Evolutionary conservation across 64 coral and sea anemone species (phyloP), one percentile per base, ranked within the genome.

Genomic region (Stichodactyla helianthus): DNA sequence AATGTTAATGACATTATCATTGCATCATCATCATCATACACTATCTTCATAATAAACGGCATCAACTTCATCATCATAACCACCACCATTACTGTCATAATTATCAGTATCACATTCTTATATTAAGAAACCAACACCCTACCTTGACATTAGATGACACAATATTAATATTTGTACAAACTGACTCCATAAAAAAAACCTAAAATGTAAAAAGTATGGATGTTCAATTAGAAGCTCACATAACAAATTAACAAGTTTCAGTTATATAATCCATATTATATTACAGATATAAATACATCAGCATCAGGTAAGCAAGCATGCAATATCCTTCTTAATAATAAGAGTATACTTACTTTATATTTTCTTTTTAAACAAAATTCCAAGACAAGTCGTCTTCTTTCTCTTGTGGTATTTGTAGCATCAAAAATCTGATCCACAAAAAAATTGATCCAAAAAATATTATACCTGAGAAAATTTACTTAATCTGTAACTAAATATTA

Each of bases 321-420:
- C 19, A n/a, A n/a, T 6, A 22, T 0, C 5, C 19, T 7, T 22
- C 7, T n/a, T n/a, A 63, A 63, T 63, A 16, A 63, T 6, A 19
- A 18, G 2, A 18, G 2, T 14, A 9, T 11, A 57, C 71, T 87
- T 55, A 98, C 95, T 93, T 98, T 98, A 54, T 89, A 98, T 58
- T 93, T 93, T 78, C 92, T 70, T 51, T 54, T 82, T 55, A 77
- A 78, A 64, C 95, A 98, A 85, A 94, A 98, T 10, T 98, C 92
- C 87, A 94, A 55, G 52, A 98, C 88, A 31, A 98, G 25, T 82
- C 79, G 63, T 19, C 95, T 91, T 53, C 95, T 92, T 82, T 98
- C 95, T 23, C 90, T 81, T 27, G 95, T 98, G 20, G 84, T 98
- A 67, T 98, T 98, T 79, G 95, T 98, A 25, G 95, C 95, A 98